Evolutionary conservation across 2,888 invertebrate species (phyloP), one percentile per base, ranked within the genome.

Genomic region (Xanthia togata): DNA sequence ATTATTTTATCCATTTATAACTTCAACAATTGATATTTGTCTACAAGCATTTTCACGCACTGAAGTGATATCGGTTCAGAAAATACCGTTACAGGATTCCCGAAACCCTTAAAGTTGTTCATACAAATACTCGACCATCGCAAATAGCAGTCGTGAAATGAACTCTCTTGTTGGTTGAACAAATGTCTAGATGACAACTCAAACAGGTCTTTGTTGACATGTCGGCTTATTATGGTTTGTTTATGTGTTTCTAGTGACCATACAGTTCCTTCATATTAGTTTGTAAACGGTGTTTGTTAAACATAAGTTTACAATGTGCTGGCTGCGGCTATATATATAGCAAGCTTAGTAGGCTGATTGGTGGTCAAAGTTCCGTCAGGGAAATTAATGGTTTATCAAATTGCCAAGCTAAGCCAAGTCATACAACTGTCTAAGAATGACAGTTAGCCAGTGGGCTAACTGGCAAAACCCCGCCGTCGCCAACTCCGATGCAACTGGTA

Each of bases 71-170:
- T 50, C 17, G 35, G 44, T 72, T 53, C 35, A 17, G 20, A 70
- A 65, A 73, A 73, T 73, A 59, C 35, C 20, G 38, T 63, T 44
- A 57, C 50, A n/a, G 41, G 50, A 70, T 70, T 44, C 62, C 53
- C 53, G 78, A 44, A 64, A 57, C 53, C 60, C 71, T 67, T 68
- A 47, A 47, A 57, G 70, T 82, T 77, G 68, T 73, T 57, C 63
- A 64, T 60, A 82, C 73, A 77, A 84, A 84, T 84, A 73, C 82
- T 85, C 57, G 62, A 70, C 82, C 60, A 81, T 65, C 6, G 82
- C 78, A 83, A 85, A 83, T 69, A 85, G 4, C 20, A 60, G 47
- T 47, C 70, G 57, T 70, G 73, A 73, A 83, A 83, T 85, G 82
- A 83, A 73, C 85, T 70, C 73, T 64, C 78, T 57, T 44, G 69